Base-by-base conservation (phyloP, 2,113 vertebrate species). In the Nesoenas mayeri region DNA sequence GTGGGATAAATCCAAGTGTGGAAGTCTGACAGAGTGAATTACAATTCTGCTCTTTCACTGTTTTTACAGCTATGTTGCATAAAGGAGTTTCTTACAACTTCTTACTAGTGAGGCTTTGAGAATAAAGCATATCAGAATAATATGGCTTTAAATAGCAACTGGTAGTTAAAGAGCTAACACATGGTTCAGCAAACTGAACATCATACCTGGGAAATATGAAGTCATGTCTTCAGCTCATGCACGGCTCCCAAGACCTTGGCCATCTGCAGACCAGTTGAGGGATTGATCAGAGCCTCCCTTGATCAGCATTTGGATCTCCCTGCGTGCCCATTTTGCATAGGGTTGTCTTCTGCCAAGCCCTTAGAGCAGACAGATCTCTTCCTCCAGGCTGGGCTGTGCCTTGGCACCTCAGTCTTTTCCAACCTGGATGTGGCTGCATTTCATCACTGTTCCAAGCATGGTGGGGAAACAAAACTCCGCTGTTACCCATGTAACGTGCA, bases 321-420 rank as follows among this genome's bases (percentile, higher is more conserved):
- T 69, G 1, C 12, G 2, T 4, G 28, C 14, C 8, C 4, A n/a
- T 79, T 82, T 79, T 47, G 15, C 20, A 4, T 12, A 26, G 47
- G 10, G 4, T 66, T 89, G 81, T 70, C 75, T 56, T 66, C n/a
- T 78, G 47, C 67, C 51, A 17, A 31, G 18, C 16, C 32, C 44
- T 90, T 34, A 70, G 51, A 66, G 6, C 15, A 83, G 64, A 26
- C 3, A 29, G 15, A 75, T 73, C 40, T 36, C 24, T 78, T n/a
- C n/a, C 54, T 77, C 28, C 26, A 70, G 65, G 21, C 58, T 50
- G 61, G 26, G 32, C 54, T 88, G 16, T 44, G 28, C 47, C 38
- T 22, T 73, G 50, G 16, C 61, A 26, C 2, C 0, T 64, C 0
- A 0, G 5, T 53, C 57, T 34, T 74, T 20, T 78, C 56, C 0